These are phyloP conservation scores for Budorcas taxicolor DNA, from an alignment of 2,113 vertebrate species.

Conservation along the genomic window DNA sequence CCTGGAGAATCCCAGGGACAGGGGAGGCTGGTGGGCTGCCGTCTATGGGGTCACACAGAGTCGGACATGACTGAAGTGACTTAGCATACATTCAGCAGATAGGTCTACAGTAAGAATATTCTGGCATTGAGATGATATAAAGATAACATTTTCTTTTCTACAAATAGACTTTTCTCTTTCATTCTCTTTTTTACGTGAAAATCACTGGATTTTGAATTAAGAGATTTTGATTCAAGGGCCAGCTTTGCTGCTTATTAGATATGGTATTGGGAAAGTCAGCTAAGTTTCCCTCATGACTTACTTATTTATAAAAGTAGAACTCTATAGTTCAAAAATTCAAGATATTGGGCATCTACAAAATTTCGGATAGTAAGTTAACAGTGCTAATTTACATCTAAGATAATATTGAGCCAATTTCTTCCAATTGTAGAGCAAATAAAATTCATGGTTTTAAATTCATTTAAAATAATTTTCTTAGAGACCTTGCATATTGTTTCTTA, in stretches of 20 bases:
- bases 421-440: conserved; percentile 31
- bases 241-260: not conserved
- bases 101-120: not conserved
- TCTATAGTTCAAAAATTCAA: not conserved
- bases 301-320: not conserved
- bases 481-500: conserved; percentile 32
- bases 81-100: not conserved
- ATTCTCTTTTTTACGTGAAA: not conserved
- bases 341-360: not conserved
- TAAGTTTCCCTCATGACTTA: not conserved
- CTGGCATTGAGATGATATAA: not conserved
- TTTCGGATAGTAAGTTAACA: conserved; percentile 8
- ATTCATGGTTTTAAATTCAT: conserved; percentile 45
- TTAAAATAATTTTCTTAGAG: conserved; percentile 49
- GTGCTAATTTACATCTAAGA: not conserved
- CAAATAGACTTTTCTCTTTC: not conserved
- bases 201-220: not conserved
- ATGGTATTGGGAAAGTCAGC: not conserved
- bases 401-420: conserved; percentile 29
- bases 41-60: too few species aligned
- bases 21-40: too few species aligned
- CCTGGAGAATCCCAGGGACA: too few species aligned
- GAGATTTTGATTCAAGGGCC: not conserved
- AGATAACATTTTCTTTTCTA: not conserved
- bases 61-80: too few species aligned